phyloP scores from a whole-genome alignment of 2,113 vertebrate species.

The Mobula birostris region DNA sequence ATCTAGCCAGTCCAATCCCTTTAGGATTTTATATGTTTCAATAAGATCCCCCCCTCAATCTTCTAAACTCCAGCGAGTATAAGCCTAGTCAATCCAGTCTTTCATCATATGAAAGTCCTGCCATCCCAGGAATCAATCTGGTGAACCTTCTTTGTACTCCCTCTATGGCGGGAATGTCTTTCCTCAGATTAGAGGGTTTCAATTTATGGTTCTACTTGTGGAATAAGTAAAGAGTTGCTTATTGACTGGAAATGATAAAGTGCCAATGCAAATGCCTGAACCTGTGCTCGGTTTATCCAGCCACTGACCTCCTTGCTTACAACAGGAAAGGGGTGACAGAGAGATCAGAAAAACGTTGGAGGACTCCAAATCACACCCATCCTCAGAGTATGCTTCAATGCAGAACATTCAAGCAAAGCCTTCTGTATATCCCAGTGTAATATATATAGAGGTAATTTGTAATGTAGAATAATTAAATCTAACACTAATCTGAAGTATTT shows the following conservation, averaged over 20 bases:
- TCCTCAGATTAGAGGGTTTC: background rate
- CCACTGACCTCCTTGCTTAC: background rate
- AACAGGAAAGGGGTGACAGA: background rate
- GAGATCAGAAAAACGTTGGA: background rate
- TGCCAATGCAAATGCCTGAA: background rate
- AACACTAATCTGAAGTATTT: background rate
- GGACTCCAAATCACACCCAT: background rate
- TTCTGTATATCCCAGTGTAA: background rate
- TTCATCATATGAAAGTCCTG: no score
- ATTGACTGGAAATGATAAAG: background rate
- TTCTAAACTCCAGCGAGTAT: no score
- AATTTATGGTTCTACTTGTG: background rate
- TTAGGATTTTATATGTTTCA: no score
- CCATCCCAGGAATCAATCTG: no score
- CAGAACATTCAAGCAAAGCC: background rate
- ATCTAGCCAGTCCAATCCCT: no score
- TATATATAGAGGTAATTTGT: background rate
- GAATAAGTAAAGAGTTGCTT: background rate
- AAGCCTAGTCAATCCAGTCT: no score
- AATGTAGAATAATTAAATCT: background rate
- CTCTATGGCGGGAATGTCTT: no score
- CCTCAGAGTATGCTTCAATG: background rate
- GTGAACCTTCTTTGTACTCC: no score
- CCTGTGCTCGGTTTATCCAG: background rate
- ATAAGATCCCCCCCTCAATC: no score